Base-by-base conservation (phyloP, 2,113 vertebrate genomes). In the Chamaea fasciata region DNA sequence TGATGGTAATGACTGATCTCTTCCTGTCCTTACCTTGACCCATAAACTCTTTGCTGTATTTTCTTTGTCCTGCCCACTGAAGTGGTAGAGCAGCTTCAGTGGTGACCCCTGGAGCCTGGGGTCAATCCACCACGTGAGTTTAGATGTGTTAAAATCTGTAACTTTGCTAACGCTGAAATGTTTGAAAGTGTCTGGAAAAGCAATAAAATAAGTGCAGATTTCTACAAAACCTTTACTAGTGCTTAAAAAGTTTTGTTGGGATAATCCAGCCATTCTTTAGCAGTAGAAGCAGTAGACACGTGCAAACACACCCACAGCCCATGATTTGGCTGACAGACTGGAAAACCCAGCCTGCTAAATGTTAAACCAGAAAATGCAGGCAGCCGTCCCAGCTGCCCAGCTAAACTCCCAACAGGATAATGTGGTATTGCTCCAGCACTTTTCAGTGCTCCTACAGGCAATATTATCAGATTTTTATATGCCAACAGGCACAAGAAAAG, bases 331-430 rank as follows among this genome's bases (percentile, higher is more conserved):
- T 57, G 56, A 35, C 46, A 87, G 49, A 33, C 30, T 92, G 92
- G 93, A 97, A 94, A 95, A 92, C 64, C 27, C 82, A 90, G 56
- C 47, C 73, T 78, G 73, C n/a, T 78, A 60, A 93, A 67, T 13
- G 20, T 44, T 86, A 90, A 90, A 91, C 22, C 90, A 96, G 91
- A 93, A 83, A 74, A 86, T 20, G 46, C 39, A 93, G 49, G 73
- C 94, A 90, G 64, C 63, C 92, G 31, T 80, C 52, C 57, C 91
- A 74, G 42, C 76, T 64, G 47, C 39, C 55, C 65, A 49, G 53
- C 63, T 75, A 46, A 89, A 33, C 9, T 10, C 59, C 22, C 63
- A 75, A 10, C 7, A 23, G 15, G 46, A 30, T 62, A 42, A 44
- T 2, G 30, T 10, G n/a, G 17, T 59, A 12, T 46, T 31, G 26